A percentile compares a stretch with the other conserved stretches of the same genome.
These are phyloP conservation scores for Fulmarus glacialis DNA, from an alignment of 2,113 vertebrate species.

Conservation along the genomic window DNA sequence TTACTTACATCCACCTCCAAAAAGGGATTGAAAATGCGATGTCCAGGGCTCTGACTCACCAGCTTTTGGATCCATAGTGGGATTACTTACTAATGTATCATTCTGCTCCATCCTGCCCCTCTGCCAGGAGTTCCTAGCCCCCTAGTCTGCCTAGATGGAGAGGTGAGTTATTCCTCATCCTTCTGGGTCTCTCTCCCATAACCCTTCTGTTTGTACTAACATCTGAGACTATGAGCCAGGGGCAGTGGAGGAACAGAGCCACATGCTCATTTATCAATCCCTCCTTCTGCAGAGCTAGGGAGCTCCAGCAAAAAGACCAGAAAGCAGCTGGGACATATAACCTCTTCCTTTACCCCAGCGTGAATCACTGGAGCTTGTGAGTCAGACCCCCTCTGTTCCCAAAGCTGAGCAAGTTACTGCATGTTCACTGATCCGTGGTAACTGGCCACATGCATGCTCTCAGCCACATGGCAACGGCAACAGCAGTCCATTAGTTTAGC, in stretches of 20 bases:
- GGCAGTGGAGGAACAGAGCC: background rate
- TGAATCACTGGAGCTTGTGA: slow-evolving; percentile 59
- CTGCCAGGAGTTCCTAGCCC: background rate
- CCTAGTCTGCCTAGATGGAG: background rate
- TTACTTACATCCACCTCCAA: background rate
- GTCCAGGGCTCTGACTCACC: background rate
- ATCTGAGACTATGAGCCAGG: background rate
- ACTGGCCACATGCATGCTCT: background rate
- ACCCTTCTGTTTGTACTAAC: background rate
- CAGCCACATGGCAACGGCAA: background rate
- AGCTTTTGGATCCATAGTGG: background rate
- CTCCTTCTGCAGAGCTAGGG: background rate
- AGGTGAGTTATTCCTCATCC: background rate
- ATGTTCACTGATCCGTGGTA: background rate
- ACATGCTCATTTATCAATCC: background rate
- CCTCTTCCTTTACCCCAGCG: slow-evolving; percentile 12
- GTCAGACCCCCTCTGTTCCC: slow-evolving; percentile 27
- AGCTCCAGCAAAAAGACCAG: background rate
- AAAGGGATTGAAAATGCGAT: background rate
- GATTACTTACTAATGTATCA: background rate
- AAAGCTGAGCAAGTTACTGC: background rate
- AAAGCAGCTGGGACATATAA: background rate
- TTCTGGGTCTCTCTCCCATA: background rate
- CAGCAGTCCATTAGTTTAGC: background rate
- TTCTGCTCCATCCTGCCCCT: background rate